These are phyloP conservation scores for Buphagus erythrorhynchus DNA, from an alignment of 2,797 vertebrate species.

Conservation along the genomic window DNA sequence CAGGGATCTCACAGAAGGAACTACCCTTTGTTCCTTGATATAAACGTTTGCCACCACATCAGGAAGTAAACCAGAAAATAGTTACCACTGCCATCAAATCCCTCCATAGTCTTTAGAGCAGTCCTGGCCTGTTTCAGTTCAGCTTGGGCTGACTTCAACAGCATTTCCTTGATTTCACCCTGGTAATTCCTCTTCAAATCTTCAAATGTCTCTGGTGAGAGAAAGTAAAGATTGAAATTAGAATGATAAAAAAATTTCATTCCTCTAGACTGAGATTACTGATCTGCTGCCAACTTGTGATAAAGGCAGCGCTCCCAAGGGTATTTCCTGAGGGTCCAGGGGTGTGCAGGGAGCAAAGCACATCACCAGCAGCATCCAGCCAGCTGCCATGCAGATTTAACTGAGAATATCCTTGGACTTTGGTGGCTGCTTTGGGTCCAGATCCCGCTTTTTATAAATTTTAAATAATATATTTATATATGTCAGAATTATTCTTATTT, in stretches of 20 bases:
- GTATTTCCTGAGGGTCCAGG: not conserved
- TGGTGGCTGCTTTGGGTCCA: not conserved
- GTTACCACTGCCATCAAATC: constrained; percentile 83
- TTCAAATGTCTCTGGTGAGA: constrained; percentile 80
- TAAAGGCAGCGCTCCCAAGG: not conserved
- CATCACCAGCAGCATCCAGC: not conserved
- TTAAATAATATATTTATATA: not conserved
- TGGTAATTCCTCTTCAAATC: constrained; percentile 77
- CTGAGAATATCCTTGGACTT: not conserved
- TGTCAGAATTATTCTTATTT: not conserved
- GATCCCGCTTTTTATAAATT: not conserved
- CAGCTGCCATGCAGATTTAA: not conserved
- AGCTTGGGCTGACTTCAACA: constrained; percentile 74
- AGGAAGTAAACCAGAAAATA: not conserved
- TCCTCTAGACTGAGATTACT: not conserved
- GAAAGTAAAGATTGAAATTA: not conserved
- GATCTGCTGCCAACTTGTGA: not conserved
- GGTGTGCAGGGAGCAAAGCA: not conserved
- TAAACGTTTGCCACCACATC: not conserved
- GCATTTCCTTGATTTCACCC: constrained; percentile 75
- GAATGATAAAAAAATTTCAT: not conserved
- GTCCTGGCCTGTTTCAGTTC: constrained; percentile 82
- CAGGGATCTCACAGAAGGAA: not conserved
- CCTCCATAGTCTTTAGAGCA: constrained; percentile 78
- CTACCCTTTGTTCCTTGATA: not conserved